Evolutionary conservation across 35 echinoderm and acorn worm genomes (phyloP), one percentile per base, ranked within the genome.

Genomic region (Antedon bifida): DNA sequence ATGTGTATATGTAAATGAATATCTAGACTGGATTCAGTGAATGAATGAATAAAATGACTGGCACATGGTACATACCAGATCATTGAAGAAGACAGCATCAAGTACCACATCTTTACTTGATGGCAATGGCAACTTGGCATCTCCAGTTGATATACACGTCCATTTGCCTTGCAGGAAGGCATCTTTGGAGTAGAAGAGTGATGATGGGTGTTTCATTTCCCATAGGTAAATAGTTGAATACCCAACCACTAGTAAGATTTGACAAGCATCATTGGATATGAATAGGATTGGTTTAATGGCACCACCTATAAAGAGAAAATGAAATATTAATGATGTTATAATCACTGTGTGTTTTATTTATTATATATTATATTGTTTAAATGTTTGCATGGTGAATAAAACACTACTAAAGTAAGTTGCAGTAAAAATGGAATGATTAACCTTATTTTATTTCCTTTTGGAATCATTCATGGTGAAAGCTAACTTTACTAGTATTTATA

Each of bases 31-130:
- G n/a, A n/a, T n/a, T n/a, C n/a, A n/a, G n/a, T n/a, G n/a, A 42
- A 42, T 42, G 4, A 7, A 14, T 42, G 4, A 42, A 14, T 42
- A 42, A 42, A 7, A 7, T 42, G 38, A 42, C 4, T 42, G 38
- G 38, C 14, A 8, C 13, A 77, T 26, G 3, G 36, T 29, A 80
- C 78, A 36, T 80, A 80, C 78, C 28, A 38, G 36, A 80, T 80
- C 78, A 35, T 0, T 39, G 26, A 80, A 80, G 78, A 80, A 80
- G 2, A 29, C 36, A 21, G 78, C 78, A 80, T 80, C 78, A 13
- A 80, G 11, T 16, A 38, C 34, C 10, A 26, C 36, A 36, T 80
- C 78, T 39, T 80, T 80, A 36, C 33, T 80, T 14, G 34, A 12
- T 29, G 32, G 33, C 19, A 38, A 17, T 29, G 78, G 78, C 36